Conservation (phyloP, 2,888 invertebrate species). For the Iselma pallidipennis region DNA sequence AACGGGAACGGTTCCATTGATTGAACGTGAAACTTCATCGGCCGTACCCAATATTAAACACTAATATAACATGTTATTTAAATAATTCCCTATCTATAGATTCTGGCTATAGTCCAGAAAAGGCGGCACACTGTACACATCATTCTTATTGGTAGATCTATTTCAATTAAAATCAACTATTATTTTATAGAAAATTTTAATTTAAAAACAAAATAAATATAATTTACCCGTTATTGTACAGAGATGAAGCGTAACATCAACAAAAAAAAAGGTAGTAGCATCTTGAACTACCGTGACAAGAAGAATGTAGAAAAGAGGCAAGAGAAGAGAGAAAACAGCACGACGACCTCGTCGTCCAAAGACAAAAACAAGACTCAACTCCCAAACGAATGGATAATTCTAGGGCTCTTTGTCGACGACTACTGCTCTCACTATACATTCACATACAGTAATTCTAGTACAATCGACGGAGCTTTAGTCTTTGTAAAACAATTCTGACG, state of each 20-base stretch:
- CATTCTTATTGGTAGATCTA: no score
- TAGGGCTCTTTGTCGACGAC: slow-evolving; percentile 17
- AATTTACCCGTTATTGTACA: no score
- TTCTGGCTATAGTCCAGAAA: no score
- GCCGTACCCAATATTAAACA: slow-evolving; percentile 34
- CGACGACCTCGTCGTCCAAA: slow-evolving; percentile 19
- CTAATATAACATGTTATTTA: slow-evolving; percentile 6
- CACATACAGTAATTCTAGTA: neutral
- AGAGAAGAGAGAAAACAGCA: neutral
- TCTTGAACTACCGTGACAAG: no score
- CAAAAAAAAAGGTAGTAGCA: no score
- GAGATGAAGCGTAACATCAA: no score
- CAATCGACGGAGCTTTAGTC: neutral
- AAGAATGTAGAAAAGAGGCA: no score
- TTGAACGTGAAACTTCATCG: slow-evolving; percentile 35
- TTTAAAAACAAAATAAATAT: no score
- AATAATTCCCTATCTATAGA: no score
- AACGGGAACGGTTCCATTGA: slow-evolving; percentile 39
- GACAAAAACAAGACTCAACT: slow-evolving; percentile 32
- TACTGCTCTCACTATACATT: slow-evolving; percentile 2
- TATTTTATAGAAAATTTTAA: no score
- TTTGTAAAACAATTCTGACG: neutral
- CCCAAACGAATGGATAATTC: slow-evolving; percentile 33
- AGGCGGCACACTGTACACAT: no score
- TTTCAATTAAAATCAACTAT: no score